Percentiles rank a stretch among this genome's conserved stretches.
phyloP scores from a whole-genome alignment of 2,888 invertebrate genomes.

The Harpalus rufipes region DNA sequence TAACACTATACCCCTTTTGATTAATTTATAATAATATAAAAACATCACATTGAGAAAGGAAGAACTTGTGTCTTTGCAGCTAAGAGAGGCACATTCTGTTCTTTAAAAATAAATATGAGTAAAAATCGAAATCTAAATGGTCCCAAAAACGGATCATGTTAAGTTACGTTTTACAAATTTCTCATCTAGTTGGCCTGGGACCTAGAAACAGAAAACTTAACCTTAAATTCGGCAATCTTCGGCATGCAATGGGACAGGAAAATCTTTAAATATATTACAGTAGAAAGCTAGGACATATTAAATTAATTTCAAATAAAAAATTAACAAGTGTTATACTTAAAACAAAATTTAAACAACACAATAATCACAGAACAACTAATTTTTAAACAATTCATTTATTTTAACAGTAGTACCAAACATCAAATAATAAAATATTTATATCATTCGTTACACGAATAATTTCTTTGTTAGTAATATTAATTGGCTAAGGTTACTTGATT shows the following conservation, averaged over 20 bases:
- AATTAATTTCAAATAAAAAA: too few species aligned
- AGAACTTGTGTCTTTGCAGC: constrained; percentile 70
- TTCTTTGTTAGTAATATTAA: constrained; percentile 33
- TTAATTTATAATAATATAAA: constrained; percentile 54
- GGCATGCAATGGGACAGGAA: constrained; percentile 3
- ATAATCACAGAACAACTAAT: constrained; percentile 26
- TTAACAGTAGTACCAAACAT: constrained; percentile 50
- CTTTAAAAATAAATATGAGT: constrained; percentile 54
- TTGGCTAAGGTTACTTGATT: constrained; percentile 37
- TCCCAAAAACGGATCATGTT: constrained; percentile 61
- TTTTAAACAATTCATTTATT: constrained; percentile 36
- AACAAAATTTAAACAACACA: constrained; percentile 29
- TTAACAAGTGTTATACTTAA: not conserved
- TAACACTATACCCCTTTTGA: constrained; percentile 57
- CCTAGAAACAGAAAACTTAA: constrained; percentile 74
- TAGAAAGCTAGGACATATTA: constrained; percentile 28
- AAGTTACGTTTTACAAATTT: constrained; percentile 76
- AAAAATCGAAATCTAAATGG: constrained; percentile 51
- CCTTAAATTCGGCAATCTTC: constrained; percentile 44
- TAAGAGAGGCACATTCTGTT: constrained; percentile 66
- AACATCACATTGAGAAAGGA: constrained; percentile 69
- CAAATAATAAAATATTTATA: constrained; percentile 55
- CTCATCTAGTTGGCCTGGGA: constrained; percentile 81
- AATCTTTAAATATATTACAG: constrained; percentile 18
- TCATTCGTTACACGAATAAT: constrained; percentile 41